Conservation (phyloP, 2,113 vertebrate species). For the Telmatochromis bifrenatus region DNA sequence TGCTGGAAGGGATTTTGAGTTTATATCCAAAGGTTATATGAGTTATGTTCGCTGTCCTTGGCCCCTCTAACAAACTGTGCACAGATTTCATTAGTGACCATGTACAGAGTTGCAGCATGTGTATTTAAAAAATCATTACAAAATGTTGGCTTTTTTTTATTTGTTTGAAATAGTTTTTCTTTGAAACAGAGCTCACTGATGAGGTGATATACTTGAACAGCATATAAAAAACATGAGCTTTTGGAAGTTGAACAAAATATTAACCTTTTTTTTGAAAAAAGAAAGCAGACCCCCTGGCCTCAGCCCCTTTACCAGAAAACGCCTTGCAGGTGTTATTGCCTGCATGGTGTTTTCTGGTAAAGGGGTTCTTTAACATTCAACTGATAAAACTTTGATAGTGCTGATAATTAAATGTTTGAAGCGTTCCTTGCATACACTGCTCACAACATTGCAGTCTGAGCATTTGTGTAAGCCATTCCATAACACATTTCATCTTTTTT, state of each 20-base stretch:
- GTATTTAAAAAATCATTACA: background rate
- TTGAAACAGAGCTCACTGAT: background rate
- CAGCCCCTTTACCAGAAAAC: background rate
- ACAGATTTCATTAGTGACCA: too few species aligned
- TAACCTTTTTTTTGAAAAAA: background rate
- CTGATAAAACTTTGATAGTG: background rate
- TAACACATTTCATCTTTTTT: background rate
- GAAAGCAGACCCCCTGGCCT: background rate
- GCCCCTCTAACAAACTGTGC: background rate
- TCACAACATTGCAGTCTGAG: background rate
- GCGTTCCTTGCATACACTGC: background rate
- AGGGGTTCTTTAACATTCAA: background rate
- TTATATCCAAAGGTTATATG: conserved; percentile 9
- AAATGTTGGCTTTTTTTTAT: background rate
- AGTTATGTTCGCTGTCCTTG: background rate
- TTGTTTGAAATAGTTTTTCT: background rate
- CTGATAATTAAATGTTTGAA: background rate
- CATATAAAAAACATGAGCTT: background rate
- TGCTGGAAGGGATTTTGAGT: conserved; percentile 8
- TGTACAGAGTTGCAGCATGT: background rate
- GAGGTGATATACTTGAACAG: background rate
- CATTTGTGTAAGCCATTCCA: background rate
- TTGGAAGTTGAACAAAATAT: background rate
- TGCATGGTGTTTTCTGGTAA: background rate
- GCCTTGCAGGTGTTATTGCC: background rate